Percentiles rank a stretch among this genome's conserved stretches.
These are phyloP conservation scores for Centruroides sculpturatus DNA, from an alignment of 1,140 invertebrate species.

Conservation along the genomic window DNA sequence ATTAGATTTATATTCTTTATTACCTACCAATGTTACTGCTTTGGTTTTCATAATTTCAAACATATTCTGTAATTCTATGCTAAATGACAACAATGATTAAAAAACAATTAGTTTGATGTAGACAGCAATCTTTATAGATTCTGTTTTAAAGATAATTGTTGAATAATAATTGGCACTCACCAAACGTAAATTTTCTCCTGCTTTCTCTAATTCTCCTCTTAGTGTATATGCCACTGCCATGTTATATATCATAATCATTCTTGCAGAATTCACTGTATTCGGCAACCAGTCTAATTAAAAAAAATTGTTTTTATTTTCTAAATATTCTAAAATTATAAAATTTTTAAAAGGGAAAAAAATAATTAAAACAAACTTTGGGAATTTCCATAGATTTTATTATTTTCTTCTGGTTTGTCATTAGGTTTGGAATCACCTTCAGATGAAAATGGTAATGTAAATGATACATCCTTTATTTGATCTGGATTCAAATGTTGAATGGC, in stretches of 20 bases:
- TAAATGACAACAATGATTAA: no score
- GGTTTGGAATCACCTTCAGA: slow-evolving; percentile 20
- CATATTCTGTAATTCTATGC: no score
- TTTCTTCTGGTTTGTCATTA: slow-evolving; percentile 10
- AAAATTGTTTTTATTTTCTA: no score
- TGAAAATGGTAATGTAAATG: slow-evolving; percentile 27
- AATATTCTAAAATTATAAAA: no score
- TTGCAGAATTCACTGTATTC: slow-evolving; percentile 43
- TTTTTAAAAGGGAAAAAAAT: no score
- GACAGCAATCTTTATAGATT: no score
- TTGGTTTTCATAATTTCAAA: no score
- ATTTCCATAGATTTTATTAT: slow-evolving; percentile 6
- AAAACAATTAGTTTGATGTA: no score
- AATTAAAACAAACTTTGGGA: neutral
- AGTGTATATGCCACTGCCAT: slow-evolving; percentile 59
- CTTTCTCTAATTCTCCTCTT: slow-evolving; percentile 58
- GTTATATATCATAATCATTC: slow-evolving; percentile 59
- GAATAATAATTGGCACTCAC: slow-evolving; percentile 23
- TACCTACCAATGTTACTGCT: no score
- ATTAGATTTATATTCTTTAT: no score
- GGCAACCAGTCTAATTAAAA: slow-evolving; percentile 48
- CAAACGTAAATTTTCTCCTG: slow-evolving; percentile 48
- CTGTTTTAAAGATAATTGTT: no score
- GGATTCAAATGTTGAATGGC: slow-evolving; percentile 72
- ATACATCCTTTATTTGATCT: slow-evolving; percentile 48